Base-by-base conservation (phyloP, 1,140 invertebrate species). In the Drosophila setifemur region DNA sequence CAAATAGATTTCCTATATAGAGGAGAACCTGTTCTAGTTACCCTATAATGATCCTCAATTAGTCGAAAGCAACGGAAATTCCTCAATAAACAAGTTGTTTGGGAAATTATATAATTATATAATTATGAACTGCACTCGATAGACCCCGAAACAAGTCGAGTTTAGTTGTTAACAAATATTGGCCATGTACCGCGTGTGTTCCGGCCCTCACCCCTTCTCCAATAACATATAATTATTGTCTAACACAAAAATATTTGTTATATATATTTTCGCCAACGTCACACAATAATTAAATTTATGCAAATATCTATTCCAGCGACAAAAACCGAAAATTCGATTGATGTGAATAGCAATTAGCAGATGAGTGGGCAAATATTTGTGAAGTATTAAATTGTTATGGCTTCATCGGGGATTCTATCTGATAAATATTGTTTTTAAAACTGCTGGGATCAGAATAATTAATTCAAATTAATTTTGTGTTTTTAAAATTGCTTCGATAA, bases 161-260 rank as follows among this genome's bases (percentile, higher is more conserved):
- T 33, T 43, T 25, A 25, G 9, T 71, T 79, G 76, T 81, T 81
- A 71, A 81, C 72, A 81, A 71, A 71, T 79, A 74, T 79, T 79
- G 49, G 49, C 43, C 71, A 43, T 85, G 73, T 83, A 61, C 40
- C 40, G 23, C 47, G 16, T 48, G 29, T n/a, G 54, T 19, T 14
- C 19, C 11, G 12, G 2, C 19, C 58, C 33, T 16, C 7, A 2
- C 0, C n/a, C 3, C 9, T 8, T 16, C 6, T 1, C 3, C 19
- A 16, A 29, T 28, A 40, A 43, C 49, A 50, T 60, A 72, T 66
- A 77, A 61, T 67, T 66, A 60, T 53, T 77, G 68, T 77, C 55
- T 67, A 73, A 68, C 73, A 63, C 48, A 58, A 48, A 61, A 39
- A 47, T 70, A 47, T 29, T 63, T 14, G 35, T 23, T 68, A 60